These are phyloP conservation scores for Alectoris magna DNA, from an alignment of 2,797 vertebrate genomes.

Conservation along the genomic window DNA sequence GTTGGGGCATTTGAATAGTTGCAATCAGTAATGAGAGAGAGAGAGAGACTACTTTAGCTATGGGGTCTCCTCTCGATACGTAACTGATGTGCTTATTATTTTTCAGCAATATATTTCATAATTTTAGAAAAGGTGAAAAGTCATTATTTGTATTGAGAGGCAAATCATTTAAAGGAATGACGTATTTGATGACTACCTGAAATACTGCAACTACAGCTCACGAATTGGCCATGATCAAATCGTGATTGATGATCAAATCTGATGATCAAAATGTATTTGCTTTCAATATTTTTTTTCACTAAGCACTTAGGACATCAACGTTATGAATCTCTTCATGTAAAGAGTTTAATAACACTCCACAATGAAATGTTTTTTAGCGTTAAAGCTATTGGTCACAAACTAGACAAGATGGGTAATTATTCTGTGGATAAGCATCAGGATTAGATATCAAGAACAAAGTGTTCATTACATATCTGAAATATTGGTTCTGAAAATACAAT, in stretches of 20 bases:
- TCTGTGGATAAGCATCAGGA: background rate
- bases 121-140: background rate
- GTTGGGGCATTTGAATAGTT: constrained; percentile 13
- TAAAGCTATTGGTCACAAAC: background rate
- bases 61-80: background rate
- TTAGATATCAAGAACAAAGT: background rate
- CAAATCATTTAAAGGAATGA: background rate
- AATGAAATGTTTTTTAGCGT: background rate
- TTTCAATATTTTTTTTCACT: background rate
- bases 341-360: background rate
- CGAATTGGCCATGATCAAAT: background rate
- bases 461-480: background rate
- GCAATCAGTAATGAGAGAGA: constrained; percentile 30
- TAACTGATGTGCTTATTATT: background rate
- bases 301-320: background rate
- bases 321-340: background rate
- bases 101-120: background rate
- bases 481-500: background rate
- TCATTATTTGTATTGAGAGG: background rate
- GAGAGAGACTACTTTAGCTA: background rate
- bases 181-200: background rate
- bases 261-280: background rate
- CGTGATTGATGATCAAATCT: background rate
- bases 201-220: background rate
- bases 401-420: background rate